Conservation (phyloP, 2,797 vertebrate genomes). For the Menidia menidia region DNA sequence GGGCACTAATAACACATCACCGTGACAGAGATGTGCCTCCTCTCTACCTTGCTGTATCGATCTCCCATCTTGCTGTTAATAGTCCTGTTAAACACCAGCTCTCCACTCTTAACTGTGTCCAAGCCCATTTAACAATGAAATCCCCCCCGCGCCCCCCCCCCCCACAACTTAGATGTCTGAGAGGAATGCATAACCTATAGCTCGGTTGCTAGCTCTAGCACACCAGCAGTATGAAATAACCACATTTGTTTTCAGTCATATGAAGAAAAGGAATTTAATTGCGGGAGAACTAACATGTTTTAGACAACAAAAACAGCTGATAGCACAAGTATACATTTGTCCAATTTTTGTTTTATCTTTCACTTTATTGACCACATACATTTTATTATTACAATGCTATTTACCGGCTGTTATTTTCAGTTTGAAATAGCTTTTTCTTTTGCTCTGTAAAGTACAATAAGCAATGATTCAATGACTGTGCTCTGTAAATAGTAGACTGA, state of each 20-base stretch:
- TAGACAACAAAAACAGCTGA: not conserved
- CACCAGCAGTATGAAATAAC: no score
- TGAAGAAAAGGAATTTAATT: not conserved
- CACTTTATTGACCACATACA: no score
- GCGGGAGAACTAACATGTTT: not conserved
- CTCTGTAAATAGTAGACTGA: no score
- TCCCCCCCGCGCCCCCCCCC: conserved; percentile 64
- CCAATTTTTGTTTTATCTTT: no score
- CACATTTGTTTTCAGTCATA: not conserved
- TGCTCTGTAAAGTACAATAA: no score
- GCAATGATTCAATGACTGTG: no score
- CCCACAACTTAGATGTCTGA: conserved; percentile 61
- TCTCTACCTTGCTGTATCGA: conserved; percentile 87
- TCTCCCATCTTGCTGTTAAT: conserved; percentile 88
- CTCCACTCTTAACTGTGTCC: conserved; percentile 88
- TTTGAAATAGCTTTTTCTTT: no score
- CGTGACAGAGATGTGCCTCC: conserved; percentile 83
- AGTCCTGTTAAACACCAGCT: conserved; percentile 89
- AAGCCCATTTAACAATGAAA: conserved; percentile 89
- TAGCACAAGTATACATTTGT: no score
- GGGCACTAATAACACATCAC: conserved; percentile 86
- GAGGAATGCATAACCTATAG: conserved; percentile 44
- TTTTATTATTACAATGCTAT: no score
- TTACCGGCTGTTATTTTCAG: no score
- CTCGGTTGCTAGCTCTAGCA: not conserved